Evolutionary conservation across 2,113 vertebrate species (phyloP).

Genomic region (Microtus richardsoni): DNA sequence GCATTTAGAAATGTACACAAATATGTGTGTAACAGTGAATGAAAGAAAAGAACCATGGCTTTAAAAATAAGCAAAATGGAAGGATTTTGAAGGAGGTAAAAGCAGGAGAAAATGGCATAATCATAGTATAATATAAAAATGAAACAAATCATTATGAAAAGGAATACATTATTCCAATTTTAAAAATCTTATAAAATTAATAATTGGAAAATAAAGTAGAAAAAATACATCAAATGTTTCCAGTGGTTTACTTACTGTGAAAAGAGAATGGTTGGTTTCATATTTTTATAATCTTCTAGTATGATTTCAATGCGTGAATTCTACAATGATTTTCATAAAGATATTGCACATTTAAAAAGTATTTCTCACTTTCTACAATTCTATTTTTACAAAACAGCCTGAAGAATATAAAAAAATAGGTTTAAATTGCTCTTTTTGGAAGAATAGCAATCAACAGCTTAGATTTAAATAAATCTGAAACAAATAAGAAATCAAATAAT

Average conservation of each 20-base stretch:
- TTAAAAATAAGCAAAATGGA: not conserved
- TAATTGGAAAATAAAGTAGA: not conserved
- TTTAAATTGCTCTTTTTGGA: not conserved
- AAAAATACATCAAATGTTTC: not conserved
- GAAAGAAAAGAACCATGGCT: not conserved
- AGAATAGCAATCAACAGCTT: not conserved
- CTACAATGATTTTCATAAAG: not conserved
- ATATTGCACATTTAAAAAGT: not conserved
- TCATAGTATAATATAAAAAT: not conserved
- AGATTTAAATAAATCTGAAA: constrained; percentile 25
- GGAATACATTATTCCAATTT: not conserved
- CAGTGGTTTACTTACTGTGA: not conserved
- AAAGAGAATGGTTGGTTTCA: not conserved
- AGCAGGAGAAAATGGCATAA: not conserved
- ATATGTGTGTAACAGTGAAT: not conserved
- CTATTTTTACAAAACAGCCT: not conserved
- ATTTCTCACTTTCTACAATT: not conserved
- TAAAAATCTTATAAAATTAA: not conserved
- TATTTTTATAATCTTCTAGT: not conserved
- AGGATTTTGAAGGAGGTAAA: not conserved
- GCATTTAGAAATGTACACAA: not conserved
- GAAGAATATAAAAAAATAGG: not conserved
- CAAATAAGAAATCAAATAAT: not conserved
- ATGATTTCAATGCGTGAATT: not conserved
- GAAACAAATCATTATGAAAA: not conserved